phyloP scores from a whole-genome alignment of 2,888 invertebrate genomes.

The Callyntrura sp. region DNA sequence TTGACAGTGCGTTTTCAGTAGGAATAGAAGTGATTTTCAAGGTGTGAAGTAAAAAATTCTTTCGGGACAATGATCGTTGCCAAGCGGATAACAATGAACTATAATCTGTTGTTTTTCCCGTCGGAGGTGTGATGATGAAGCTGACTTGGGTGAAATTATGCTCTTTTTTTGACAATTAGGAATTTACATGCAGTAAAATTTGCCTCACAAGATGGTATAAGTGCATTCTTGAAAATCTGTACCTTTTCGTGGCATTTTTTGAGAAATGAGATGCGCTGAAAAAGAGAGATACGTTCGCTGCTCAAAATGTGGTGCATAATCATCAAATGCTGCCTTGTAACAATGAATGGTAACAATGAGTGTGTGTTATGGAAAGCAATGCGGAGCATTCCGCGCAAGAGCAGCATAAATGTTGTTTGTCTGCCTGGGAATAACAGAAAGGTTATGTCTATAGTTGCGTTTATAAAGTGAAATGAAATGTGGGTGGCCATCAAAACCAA shows the following conservation, averaged over 20 bases:
- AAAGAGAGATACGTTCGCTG: conserved; percentile 24
- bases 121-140: neutral
- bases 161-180: no score
- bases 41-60: conserved; percentile 10
- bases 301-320: conserved; percentile 30
- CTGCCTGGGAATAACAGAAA: conserved; percentile 15
- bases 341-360: conserved; percentile 24
- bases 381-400: neutral
- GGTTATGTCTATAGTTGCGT: conserved; percentile 1
- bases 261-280: no score
- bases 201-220: conserved; percentile 48
- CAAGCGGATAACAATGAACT: neutral
- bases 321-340: neutral
- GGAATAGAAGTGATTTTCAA: no score
- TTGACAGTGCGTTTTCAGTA: no score
- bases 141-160: conserved; percentile 32
- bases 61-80: no score
- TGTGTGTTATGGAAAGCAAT: conserved; percentile 38
- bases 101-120: neutral
- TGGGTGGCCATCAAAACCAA: conserved; percentile 61
- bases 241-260: conserved; percentile 18
- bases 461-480: conserved; percentile 38
- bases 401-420: conserved; percentile 26
- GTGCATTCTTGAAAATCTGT: neutral
- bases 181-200: conserved; percentile 26